Base-by-base conservation (phyloP, 2,113 vertebrate genomes). In the Daubentonia madagascariensis region DNA sequence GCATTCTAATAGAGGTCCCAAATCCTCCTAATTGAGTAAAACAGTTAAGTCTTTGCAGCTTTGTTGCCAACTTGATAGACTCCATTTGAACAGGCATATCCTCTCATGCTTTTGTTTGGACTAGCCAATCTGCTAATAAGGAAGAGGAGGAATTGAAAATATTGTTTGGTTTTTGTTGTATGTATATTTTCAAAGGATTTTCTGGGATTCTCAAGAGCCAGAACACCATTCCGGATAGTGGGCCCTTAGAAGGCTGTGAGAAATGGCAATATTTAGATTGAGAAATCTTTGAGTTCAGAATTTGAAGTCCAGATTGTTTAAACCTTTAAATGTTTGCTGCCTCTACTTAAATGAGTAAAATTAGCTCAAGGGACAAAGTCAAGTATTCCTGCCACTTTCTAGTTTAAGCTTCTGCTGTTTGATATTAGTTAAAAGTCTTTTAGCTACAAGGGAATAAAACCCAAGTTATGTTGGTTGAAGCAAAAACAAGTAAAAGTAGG, bases 391-490 rank as follows among this genome's bases (percentile, higher is more conserved):
- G 25, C 76, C 40, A 67, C 50, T 92, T 79, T 97, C 23, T 68
- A 83, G 68, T 83, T 63, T 89, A 92, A 97, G 70, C 28, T 30
- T 76, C 32, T 93, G 70, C 22, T 93, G 37, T 80, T 91, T 93
- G 68, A 50, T 89, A 84, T 84, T 67, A 91, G 35, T 59, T 91
- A 28, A 67, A 92, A 85, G 35, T 59, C 25, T 79, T 96, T 84
- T 52, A 76, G 28, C 18, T 86, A 2, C 23, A 43, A 59, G 83
- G 35, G 22, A 48, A 61, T 59, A 94, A 94, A 85, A 59, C 18
- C 5, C 7, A 61, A 37, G 28, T 78, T 50, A 61, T 6, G 30
- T 1, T 85, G 28, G 52, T 70, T 85, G 61, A 65, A 54, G 32
- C 35, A 85, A 80, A 96, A 90, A 54, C 30, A 75, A 86, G 32